phyloP scores from a whole-genome alignment of 2,888 invertebrate genomes.

The Horisme vitalbata region DNA sequence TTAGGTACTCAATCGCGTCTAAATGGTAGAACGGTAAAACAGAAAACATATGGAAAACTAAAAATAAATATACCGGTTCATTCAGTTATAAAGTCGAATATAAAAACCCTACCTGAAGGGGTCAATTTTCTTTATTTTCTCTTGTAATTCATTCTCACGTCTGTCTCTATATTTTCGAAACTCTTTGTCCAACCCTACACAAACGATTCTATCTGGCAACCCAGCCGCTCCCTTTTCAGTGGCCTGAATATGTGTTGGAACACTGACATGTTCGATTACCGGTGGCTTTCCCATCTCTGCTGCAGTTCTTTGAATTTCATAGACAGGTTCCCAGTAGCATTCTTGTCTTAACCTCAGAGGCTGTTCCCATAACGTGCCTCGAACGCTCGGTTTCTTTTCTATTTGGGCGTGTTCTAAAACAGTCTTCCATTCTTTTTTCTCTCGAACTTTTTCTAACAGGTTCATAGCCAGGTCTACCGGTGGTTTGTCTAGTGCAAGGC shows the following conservation, averaged over 20 bases:
- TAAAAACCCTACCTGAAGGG: constrained; percentile 58
- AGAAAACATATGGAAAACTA: too few species aligned
- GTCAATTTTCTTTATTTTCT: constrained; percentile 57
- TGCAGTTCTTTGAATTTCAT: constrained; percentile 59
- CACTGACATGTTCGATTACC: constrained; percentile 61
- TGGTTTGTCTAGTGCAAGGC: constrained; percentile 42
- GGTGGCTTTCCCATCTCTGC: constrained; percentile 58
- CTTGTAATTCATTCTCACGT: constrained; percentile 51
- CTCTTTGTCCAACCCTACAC: constrained; percentile 45
- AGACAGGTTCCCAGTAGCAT: constrained; percentile 58
- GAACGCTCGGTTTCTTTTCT: constrained; percentile 45
- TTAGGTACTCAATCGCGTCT: too few species aligned
- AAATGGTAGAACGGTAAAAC: too few species aligned
- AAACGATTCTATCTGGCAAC: constrained; percentile 41
- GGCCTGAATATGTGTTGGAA: constrained; percentile 56
- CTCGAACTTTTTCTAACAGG: constrained; percentile 51
- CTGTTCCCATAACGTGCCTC: constrained; percentile 60
- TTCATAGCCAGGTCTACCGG: constrained; percentile 69
- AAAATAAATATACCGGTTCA: too few species aligned
- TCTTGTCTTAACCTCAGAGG: constrained; percentile 55
- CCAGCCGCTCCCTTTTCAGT: constrained; percentile 62
- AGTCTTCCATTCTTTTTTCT: constrained; percentile 61
- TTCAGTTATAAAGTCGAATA: not conserved
- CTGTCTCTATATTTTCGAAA: constrained; percentile 53
- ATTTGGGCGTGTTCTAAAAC: constrained; percentile 65